Percentiles rank a stretch among this genome's conserved stretches.
Conservation (phyloP, 2,888 invertebrate genomes). For the Sacculina carcini region DNA sequence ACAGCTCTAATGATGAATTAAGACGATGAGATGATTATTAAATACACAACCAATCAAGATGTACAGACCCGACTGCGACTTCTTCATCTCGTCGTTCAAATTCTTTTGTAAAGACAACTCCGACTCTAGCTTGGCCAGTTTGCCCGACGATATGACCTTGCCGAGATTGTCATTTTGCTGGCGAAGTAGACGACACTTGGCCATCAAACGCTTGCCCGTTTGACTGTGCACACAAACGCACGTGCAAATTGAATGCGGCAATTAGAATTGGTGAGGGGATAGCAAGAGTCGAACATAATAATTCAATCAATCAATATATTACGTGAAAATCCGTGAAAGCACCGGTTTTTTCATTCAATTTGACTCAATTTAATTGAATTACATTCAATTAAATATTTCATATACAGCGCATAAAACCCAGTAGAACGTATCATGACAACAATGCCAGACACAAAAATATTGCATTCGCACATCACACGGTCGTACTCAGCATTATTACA, state of each 20-base stretch:
- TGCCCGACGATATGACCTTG: slow-evolving; percentile 75
- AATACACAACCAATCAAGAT: background rate
- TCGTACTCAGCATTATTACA: too few species aligned
- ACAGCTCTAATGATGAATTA: background rate
- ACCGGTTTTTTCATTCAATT: background rate
- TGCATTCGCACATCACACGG: too few species aligned
- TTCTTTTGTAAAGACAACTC: slow-evolving; percentile 83
- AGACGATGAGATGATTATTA: background rate
- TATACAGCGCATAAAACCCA: too few species aligned
- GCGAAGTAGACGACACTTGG: slow-evolving; percentile 73
- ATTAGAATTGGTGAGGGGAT: too few species aligned
- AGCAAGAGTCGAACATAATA: too few species aligned
- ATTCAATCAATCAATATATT: too few species aligned
- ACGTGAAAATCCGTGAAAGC: background rate
- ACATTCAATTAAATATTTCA: too few species aligned
- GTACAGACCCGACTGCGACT: slow-evolving; percentile 59
- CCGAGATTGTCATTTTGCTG: slow-evolving; percentile 95
- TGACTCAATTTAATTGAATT: too few species aligned
- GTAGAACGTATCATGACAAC: too few species aligned
- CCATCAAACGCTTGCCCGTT: slow-evolving; percentile 92
- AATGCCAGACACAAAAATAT: too few species aligned
- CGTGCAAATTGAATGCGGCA: too few species aligned
- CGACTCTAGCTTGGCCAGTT: slow-evolving; percentile 80
- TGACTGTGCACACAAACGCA: too few species aligned
- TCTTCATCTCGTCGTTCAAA: slow-evolving; percentile 84